phyloP scores from a whole-genome alignment of 2,888 invertebrate species.

The Eustalomyia histrio region DNA sequence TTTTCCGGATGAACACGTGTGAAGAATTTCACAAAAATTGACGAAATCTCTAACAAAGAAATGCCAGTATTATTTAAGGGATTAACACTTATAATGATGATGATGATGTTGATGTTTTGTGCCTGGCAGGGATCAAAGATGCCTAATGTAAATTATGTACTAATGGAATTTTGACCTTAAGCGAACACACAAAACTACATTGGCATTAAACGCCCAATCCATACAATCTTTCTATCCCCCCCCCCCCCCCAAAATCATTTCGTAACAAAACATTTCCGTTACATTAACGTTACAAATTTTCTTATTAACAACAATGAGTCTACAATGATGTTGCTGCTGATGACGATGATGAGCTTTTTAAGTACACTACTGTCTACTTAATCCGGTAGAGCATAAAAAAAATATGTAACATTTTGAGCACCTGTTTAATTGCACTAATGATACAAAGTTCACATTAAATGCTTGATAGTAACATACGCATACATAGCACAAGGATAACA shows the following conservation, averaged over 20 bases:
- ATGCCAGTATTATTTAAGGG: constrained; percentile 28
- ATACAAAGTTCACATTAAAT: constrained; percentile 50
- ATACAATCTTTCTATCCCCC: constrained; percentile 33
- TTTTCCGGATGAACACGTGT: constrained; percentile 62
- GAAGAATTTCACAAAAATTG: constrained; percentile 52
- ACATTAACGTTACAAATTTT: constrained; percentile 52
- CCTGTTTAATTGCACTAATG: constrained; percentile 78
- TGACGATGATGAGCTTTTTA: constrained; percentile 18
- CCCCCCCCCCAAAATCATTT: not conserved
- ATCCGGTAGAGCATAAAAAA: constrained; percentile 72
- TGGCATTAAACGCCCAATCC: not conserved
- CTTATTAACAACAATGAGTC: constrained; percentile 32
- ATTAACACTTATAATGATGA: constrained; percentile 56
- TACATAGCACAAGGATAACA: not conserved
- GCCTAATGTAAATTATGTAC: not conserved
- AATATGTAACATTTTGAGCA: constrained; percentile 74
- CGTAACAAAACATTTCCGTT: constrained; percentile 56
- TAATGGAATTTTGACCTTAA: constrained; percentile 60
- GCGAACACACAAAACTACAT: constrained; percentile 23
- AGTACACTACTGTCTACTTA: constrained; percentile 65
- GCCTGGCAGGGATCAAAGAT: constrained; percentile 31
- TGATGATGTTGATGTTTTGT: constrained; percentile 44
- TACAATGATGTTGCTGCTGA: constrained; percentile 28
- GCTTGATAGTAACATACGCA: constrained; percentile 7
- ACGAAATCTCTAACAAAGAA: constrained; percentile 11